A percentile compares a stretch with the other conserved stretches of the same genome.
phyloP scores from a whole-genome alignment of 2,797 vertebrate species.

The Scyliorhinus canicula region DNA sequence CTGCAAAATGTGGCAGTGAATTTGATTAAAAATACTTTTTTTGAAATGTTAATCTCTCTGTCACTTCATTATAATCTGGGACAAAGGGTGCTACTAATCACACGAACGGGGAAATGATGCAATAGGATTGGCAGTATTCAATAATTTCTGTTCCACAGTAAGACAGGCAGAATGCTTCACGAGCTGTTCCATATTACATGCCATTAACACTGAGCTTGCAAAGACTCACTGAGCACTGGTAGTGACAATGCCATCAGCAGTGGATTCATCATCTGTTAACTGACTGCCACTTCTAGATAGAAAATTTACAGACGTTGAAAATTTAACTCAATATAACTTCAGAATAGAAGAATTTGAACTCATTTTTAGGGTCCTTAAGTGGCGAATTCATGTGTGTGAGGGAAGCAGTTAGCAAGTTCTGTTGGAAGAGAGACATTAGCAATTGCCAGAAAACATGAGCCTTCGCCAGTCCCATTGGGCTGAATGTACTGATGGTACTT shows the following conservation, averaged over 20 bases:
- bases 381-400: neutral
- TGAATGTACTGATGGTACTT: neutral
- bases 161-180: neutral
- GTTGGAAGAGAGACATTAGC: neutral
- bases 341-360: neutral
- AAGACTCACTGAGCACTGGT: neutral
- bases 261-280: conserved; percentile 13
- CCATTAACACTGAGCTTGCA: neutral
- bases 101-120: neutral
- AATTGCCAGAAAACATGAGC: neutral
- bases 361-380: neutral
- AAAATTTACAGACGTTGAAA: neutral
- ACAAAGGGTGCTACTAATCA: neutral
- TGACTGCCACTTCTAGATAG: neutral
- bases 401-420: neutral
- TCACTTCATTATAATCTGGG: neutral
- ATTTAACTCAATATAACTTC: neutral
- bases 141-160: neutral
- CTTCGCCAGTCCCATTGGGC: neutral
- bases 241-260: neutral
- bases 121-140: neutral
- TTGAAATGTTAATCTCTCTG: conserved; percentile 12
- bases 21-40: neutral
- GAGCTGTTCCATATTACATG: neutral
- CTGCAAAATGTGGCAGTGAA: neutral